Evolutionary conservation across 2,888 invertebrate species (phyloP).

Genomic region (Pristionchus japonicus): DNA sequence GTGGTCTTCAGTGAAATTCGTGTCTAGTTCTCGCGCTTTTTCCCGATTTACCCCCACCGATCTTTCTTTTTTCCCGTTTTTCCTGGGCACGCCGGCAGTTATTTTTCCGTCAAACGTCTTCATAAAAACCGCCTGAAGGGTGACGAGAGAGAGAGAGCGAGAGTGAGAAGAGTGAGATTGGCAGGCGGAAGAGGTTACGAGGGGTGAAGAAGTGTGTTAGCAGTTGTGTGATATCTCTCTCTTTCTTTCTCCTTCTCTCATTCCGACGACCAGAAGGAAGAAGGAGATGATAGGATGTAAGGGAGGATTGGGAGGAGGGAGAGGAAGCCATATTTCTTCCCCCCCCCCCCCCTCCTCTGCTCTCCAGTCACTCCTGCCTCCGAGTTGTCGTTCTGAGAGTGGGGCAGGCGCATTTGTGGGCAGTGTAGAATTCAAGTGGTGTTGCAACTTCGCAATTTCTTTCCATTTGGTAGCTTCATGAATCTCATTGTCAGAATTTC

Average conservation of each 20-base stretch:
- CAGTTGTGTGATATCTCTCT: conserved; percentile 34
- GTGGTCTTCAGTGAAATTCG: neutral
- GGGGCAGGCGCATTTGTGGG: neutral
- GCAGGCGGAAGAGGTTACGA: neutral
- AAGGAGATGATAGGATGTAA: conserved; percentile 35
- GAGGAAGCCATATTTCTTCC: neutral
- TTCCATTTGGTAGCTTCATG: neutral
- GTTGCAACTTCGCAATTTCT: neutral
- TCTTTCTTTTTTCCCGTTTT: neutral
- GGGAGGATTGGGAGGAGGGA: neutral
- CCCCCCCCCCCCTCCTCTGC: neutral
- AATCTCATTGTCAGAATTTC: neutral
- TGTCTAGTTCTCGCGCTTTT: neutral
- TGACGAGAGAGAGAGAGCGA: neutral
- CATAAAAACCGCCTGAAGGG: neutral
- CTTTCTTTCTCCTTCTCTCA: conserved; percentile 3
- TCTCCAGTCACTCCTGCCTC: too few relatives aligned
- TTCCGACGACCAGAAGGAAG: neutral
- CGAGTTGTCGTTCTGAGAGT: neutral
- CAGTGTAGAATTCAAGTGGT: neutral
- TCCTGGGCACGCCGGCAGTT: neutral
- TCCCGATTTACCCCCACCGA: neutral
- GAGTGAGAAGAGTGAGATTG: too few relatives aligned
- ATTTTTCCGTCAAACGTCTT: neutral
- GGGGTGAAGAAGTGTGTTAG: conserved; percentile 39